Base-by-base conservation (phyloP, 2,888 invertebrate genomes). In the Leucophenga montana region DNA sequence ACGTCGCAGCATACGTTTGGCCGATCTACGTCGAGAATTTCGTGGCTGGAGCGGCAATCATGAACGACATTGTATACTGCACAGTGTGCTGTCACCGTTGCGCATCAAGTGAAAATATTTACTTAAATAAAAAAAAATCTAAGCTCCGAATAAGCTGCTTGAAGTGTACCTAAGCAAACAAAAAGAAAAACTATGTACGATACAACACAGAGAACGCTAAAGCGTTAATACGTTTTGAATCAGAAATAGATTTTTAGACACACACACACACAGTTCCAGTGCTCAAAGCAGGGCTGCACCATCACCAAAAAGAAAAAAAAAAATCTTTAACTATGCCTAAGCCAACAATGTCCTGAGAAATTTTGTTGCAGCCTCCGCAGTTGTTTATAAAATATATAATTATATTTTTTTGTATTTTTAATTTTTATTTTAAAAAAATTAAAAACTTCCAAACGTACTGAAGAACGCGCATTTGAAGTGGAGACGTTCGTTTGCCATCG, bases 1-100 rank as follows among this genome's bases (percentile, higher is more conserved):
- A 71, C 80, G 85, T 65, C 86, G 86, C 78, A 85, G 84, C 77
- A 82, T 82, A 67, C 85, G 85, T 61, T 70, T 88, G 69, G 82
- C 85, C 64, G 86, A 85, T 75, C 73, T 86, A 50, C 78, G 82
- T 33, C 85, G 86, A 50, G 87, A 88, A 74, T 88, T 88, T 78
- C 85, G 85, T 73, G 88, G 88, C 74, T 88, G 88, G 89, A 86
- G 82, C 77, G 88, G 88, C 71, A 87, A 88, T 71, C 88, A 88
- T 71, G 86, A 88, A 78, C 81, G 87, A 31, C 87, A 87, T 75
- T 88, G 88, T 73, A 86, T 88, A 73, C 82, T 88, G 70, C 88
- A 88, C 77, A 87, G 86, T 82, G 86, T 88, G 62, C 81, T 88
- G 27, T 80, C 80, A 64, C 85, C 85, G 62, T 74, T 87, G 75